These are phyloP conservation scores for Eumeta japonica DNA, from an alignment of 1,140 invertebrate species.

Conservation along the genomic window DNA sequence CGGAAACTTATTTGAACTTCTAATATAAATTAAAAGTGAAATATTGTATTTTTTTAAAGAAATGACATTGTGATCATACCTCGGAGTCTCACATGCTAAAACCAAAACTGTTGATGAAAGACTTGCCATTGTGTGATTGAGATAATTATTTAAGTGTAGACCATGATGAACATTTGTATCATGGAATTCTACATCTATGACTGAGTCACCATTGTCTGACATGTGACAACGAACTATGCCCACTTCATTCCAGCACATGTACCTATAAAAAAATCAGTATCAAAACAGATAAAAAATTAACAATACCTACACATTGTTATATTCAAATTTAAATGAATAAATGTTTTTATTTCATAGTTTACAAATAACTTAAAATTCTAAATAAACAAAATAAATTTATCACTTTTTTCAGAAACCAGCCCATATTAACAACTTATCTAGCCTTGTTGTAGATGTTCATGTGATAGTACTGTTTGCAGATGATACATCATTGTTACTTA, in stretches of 20 bases:
- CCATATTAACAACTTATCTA: too few relatives aligned
- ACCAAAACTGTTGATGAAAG: slow-evolving; percentile 77
- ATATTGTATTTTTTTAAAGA: too few relatives aligned
- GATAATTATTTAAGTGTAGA: slow-evolving; percentile 83
- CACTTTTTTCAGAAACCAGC: too few relatives aligned
- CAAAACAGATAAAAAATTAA: too few relatives aligned
- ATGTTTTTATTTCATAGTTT: not conserved
- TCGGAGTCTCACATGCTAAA: slow-evolving; percentile 69
- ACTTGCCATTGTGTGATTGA: slow-evolving; percentile 77
- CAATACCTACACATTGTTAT: too few relatives aligned
- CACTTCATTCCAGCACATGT: slow-evolving; percentile 83
- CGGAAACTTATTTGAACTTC: too few relatives aligned
- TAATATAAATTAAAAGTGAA: too few relatives aligned
- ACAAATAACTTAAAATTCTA: too few relatives aligned
- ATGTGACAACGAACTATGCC: slow-evolving; percentile 77
- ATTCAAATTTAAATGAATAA: not conserved
- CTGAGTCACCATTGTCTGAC: slow-evolving; percentile 66
- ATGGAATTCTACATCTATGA: slow-evolving; percentile 94
- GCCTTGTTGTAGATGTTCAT: too few relatives aligned
- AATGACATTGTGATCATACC: slow-evolving; percentile 20
- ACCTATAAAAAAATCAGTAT: slow-evolving; percentile 33
- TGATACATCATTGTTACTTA: too few relatives aligned
- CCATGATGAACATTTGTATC: slow-evolving; percentile 87
- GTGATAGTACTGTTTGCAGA: too few relatives aligned
- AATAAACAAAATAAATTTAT: too few relatives aligned